phyloP scores from a whole-genome alignment of 2,888 invertebrate species.

The Flexamia atlantica region DNA sequence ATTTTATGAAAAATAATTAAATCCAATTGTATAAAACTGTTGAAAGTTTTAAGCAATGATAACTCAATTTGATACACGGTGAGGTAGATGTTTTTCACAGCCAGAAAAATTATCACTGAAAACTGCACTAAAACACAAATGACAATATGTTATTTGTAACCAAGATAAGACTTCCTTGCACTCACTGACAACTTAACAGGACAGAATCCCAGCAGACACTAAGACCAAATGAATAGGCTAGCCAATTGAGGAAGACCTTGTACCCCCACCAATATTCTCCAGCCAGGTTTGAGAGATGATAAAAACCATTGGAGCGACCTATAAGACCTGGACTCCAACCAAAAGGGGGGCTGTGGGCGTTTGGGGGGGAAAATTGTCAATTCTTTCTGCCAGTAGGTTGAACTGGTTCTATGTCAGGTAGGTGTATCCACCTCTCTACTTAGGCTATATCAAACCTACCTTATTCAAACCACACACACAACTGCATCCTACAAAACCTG shows the following conservation, averaged over 20 bases:
- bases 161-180: slow-evolving; percentile 51
- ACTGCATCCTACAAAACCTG: slow-evolving; percentile 59
- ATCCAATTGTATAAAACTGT: too few species aligned
- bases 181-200: slow-evolving; percentile 62
- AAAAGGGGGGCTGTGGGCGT: slow-evolving; percentile 55
- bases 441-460: slow-evolving; percentile 61
- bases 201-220: slow-evolving; percentile 61
- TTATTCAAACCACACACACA: slow-evolving; percentile 52
- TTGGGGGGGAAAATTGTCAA: slow-evolving; percentile 57
- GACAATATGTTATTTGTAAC: slow-evolving; percentile 9
- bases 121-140: slow-evolving; percentile 10
- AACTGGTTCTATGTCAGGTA: slow-evolving; percentile 57
- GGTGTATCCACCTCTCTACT: slow-evolving; percentile 63
- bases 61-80: too few species aligned
- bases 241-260: slow-evolving; percentile 62
- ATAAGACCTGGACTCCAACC: slow-evolving; percentile 50
- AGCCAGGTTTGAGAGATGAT: slow-evolving; percentile 57
- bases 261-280: slow-evolving; percentile 60
- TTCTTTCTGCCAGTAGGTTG: slow-evolving; percentile 39
- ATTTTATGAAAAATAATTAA: too few species aligned
- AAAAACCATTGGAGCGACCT: slow-evolving; percentile 59
- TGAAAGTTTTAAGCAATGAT: too few species aligned
- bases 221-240: slow-evolving; percentile 59
- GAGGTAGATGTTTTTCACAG: neutral
- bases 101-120: slow-evolving; percentile 10